phyloP scores from a whole-genome alignment of 2,113 vertebrate genomes.

The Dryoscopus gambensis region DNA sequence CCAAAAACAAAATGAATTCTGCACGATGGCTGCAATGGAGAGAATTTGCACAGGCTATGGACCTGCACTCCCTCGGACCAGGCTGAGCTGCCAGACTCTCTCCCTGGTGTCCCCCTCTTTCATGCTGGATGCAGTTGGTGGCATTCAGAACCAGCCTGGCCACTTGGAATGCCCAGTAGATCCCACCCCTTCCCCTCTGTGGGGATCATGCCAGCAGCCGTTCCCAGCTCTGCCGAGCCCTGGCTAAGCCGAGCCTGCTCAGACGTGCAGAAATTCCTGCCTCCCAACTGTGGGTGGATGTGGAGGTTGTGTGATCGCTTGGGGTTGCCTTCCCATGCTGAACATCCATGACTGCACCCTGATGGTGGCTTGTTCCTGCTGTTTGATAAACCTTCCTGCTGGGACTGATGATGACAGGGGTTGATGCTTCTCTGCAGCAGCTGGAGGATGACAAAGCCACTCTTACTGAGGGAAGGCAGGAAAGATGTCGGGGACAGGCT shows the following conservation, averaged over 20 bases:
- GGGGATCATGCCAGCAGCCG: background rate
- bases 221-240: background rate
- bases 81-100: background rate
- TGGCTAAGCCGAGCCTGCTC: background rate
- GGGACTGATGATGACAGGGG: rapidly evolving
- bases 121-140: background rate
- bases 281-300: background rate
- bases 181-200: background rate
- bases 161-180: background rate
- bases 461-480: background rate
- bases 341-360: rapidly evolving
- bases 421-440: background rate
- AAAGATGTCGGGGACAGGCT: background rate
- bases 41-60: rapidly evolving
- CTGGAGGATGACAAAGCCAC: background rate
- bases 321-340: background rate
- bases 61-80: rapidly evolving
- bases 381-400: background rate
- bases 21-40: rapidly evolving
- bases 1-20: background rate
- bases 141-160: background rate
- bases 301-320: background rate
- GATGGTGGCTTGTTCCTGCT: background rate
- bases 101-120: background rate
- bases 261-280: conserved; percentile 23